Base-by-base conservation (phyloP, 2,888 invertebrate species). In the Lithophane ornitopus region DNA sequence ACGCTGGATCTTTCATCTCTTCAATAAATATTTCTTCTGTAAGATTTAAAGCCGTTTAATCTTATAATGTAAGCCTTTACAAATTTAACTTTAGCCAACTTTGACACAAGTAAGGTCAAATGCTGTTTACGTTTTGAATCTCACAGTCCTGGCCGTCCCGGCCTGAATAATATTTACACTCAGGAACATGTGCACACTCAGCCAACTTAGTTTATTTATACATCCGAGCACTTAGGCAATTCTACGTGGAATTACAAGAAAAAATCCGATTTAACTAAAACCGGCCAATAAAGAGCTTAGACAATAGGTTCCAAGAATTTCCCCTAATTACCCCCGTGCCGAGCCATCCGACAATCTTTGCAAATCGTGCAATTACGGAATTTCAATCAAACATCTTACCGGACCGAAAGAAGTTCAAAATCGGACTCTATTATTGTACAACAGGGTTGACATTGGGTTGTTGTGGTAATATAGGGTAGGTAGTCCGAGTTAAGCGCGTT, bases 361-460 rank as follows among this genome's bases (percentile, higher is more conserved):
- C 82, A 85, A 89, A 89, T 90, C 87, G 85, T 76, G 81, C 85
- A 89, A 90, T 90, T 88, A 89, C 84, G 81, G 81, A 79, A 81
- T 82, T 88, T 86, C 88, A 88, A 84, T 84, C 82, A 87, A 88
- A 83, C 68, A 79, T 79, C 76, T 73, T 71, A 71, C 67, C 66
- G 59, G 19, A 61, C 8, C 11, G 34, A 61, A 22, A 41, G 61
- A 22, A 62, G 26, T 44, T 66, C 69, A 46, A 85, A 85, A 85
- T 80, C 49, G 68, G 76, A 78, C 85, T 73, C 66, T 88, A 76
- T 56, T 19, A 28, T 54, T 4, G 8, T 16, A 12, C 11, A 34
- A 75, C 66, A 83, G 68, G 74, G 83, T 78, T 69, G 72, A 74
- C 52, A 77, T 70, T 78, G 54, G 65, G 56, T 56, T 66, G 75